These are phyloP conservation scores for Eristalis pertinax DNA, from an alignment of 2,888 invertebrate genomes.

Conservation along the genomic window DNA sequence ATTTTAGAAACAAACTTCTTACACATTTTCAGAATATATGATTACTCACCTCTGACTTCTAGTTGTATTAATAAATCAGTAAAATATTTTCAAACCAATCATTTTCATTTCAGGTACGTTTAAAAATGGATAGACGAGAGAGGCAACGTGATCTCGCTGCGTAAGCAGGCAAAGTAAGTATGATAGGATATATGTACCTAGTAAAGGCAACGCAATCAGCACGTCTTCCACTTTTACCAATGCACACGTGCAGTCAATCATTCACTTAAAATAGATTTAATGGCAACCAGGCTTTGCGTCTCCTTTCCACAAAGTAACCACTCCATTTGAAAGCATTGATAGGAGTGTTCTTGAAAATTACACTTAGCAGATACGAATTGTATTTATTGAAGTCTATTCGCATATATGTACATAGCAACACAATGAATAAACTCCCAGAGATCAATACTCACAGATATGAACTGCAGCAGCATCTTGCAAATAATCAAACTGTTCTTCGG, in stretches of 20 bases:
- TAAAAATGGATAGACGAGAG: background rate
- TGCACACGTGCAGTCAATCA: background rate
- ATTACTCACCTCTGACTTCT: no score
- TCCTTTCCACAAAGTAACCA: background rate
- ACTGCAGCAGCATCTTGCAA: background rate
- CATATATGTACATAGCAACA: background rate
- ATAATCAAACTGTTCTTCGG: conserved; percentile 37
- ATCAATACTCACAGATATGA: conserved; percentile 21
- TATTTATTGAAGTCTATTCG: background rate
- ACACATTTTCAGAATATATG: no score
- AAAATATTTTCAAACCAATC: no score
- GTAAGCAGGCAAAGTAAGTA: background rate
- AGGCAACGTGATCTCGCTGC: background rate
- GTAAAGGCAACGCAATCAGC: background rate
- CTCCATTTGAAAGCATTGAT: background rate
- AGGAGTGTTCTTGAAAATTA: background rate
- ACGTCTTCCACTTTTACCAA: background rate
- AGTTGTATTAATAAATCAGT: no score
- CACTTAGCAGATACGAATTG: background rate
- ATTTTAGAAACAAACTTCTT: no score
- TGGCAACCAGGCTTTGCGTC: background rate
- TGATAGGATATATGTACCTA: background rate
- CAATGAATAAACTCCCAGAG: background rate
- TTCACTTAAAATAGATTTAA: background rate
- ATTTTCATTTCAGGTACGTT: background rate